Evolutionary conservation across 2,113 vertebrate genomes (phyloP).

Genomic region (Pteropus alecto): DNA sequence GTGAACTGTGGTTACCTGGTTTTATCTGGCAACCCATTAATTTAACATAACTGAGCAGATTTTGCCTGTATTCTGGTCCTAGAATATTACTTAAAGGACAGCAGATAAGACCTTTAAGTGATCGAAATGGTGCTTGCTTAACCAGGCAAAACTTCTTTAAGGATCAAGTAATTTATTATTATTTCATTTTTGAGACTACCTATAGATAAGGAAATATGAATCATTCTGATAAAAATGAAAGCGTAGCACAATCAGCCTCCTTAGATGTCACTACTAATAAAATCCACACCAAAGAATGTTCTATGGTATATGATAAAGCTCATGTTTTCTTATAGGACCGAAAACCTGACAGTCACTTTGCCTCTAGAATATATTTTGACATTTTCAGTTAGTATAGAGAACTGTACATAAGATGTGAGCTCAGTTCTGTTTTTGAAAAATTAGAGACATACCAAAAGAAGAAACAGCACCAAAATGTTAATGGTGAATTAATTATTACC

Average conservation of each 20-base stretch:
- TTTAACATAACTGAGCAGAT: constrained; percentile 13
- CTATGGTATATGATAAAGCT: background rate
- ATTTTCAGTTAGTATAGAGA: background rate
- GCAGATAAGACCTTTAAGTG: background rate
- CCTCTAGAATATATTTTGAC: background rate
- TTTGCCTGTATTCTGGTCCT: background rate
- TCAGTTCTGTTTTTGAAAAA: background rate
- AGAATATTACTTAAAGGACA: background rate
- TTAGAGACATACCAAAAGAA: background rate
- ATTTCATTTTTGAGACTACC: background rate
- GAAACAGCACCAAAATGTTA: background rate
- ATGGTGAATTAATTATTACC: background rate
- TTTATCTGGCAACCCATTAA: background rate
- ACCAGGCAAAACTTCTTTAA: background rate
- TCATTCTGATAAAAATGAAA: constrained; percentile 21
- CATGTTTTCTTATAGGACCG: background rate
- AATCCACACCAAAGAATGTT: background rate
- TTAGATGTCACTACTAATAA: background rate
- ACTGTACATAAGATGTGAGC: background rate
- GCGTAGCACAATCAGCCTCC: background rate
- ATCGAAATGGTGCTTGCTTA: background rate
- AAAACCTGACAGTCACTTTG: background rate
- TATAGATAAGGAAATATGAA: background rate
- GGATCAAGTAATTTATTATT: background rate
- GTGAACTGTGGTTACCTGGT: background rate